phyloP scores from a whole-genome alignment of 2,113 vertebrate genomes.

The Takifugu flavidus region DNA sequence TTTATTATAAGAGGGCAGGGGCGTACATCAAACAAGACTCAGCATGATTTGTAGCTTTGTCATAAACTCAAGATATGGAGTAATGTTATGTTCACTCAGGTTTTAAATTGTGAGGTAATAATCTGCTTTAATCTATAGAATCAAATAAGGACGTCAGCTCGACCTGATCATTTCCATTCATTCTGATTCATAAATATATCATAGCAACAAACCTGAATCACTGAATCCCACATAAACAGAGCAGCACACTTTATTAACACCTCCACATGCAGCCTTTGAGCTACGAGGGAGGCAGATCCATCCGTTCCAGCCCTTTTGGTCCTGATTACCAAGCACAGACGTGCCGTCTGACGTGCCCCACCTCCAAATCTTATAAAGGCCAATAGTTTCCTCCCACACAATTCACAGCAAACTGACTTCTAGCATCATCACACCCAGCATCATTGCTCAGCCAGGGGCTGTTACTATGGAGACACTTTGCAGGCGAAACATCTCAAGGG shows the following conservation, averaged over 20 bases:
- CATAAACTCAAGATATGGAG: too few species aligned
- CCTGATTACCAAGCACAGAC: not conserved
- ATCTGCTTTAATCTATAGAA: too few species aligned
- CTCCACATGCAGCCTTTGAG: constrained; percentile 10
- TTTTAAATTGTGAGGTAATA: too few species aligned
- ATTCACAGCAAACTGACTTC: constrained; percentile 15
- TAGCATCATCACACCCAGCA: constrained; percentile 38
- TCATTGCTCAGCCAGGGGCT: constrained; percentile 19
- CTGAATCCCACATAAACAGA: not conserved
- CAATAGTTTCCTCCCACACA: constrained; percentile 24
- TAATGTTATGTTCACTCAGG: too few species aligned
- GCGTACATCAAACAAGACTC: too few species aligned
- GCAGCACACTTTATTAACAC: constrained; percentile 18
- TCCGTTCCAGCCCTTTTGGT: not conserved
- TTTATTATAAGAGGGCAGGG: too few species aligned
- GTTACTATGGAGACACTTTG: constrained; percentile 46
- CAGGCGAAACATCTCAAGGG: constrained; percentile 3
- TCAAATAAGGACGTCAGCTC: too few species aligned
- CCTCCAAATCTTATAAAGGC: constrained; percentile 14
- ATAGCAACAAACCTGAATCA: constrained; percentile 13
- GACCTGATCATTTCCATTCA: constrained; percentile 1
- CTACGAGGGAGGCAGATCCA: not conserved
- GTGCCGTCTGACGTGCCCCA: not conserved
- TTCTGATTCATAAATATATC: not conserved
- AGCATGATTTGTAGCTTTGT: too few species aligned